phyloP scores from a whole-genome alignment of 2,113 vertebrate genomes.

The Tichodroma muraria region DNA sequence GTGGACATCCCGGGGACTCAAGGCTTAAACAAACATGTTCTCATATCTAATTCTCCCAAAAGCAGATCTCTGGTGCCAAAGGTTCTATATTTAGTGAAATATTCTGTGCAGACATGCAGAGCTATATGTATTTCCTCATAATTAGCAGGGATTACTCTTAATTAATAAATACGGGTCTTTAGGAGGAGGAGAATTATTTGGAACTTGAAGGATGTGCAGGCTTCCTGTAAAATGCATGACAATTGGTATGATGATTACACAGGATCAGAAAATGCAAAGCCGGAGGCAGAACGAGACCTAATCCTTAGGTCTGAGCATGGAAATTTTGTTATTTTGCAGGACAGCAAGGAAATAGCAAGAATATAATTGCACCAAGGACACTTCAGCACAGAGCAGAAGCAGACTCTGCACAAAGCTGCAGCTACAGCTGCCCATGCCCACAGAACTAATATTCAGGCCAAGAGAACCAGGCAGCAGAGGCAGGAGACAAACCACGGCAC shows the following conservation, averaged over 20 bases:
- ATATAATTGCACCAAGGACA: background rate
- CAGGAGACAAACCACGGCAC: background rate
- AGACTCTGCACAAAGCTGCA: background rate
- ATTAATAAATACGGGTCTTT: background rate
- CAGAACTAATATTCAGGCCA: background rate
- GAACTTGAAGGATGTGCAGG: background rate
- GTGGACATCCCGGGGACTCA: background rate
- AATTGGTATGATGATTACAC: background rate
- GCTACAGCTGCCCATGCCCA: background rate
- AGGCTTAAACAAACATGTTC: background rate
- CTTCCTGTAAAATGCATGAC: background rate
- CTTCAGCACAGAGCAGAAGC: background rate
- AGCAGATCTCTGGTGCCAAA: slow-evolving; percentile 24
- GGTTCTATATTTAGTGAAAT: background rate
- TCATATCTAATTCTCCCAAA: background rate
- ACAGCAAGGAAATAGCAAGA: background rate
- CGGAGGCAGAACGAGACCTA: background rate
- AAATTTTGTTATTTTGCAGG: background rate
- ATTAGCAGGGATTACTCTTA: background rate
- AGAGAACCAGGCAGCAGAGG: background rate
- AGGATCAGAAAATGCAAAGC: background rate
- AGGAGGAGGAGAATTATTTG: background rate
- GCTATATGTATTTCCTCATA: background rate
- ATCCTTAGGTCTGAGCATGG: background rate
- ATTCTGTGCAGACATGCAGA: background rate